phyloP scores from a whole-genome alignment of 2,888 invertebrate genomes.

The Rotaria macrura region DNA sequence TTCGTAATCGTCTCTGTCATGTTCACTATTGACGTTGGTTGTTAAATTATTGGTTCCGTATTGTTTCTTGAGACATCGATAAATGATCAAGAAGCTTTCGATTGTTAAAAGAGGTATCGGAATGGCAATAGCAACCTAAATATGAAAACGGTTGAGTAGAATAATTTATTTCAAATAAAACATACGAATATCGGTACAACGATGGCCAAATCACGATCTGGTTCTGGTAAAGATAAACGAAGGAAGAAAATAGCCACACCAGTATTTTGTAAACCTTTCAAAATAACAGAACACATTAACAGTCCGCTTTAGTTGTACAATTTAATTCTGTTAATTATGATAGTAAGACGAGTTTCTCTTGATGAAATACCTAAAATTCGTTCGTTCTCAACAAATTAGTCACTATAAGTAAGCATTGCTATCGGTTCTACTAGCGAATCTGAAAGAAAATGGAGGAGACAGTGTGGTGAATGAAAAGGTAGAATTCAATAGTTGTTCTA shows the following conservation, averaged over 20 bases:
- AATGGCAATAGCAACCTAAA: neutral
- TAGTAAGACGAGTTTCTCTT: no score
- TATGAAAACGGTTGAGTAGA: no score
- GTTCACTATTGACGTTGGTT: neutral
- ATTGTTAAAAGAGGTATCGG: neutral
- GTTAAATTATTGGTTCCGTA: neutral
- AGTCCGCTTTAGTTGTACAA: no score
- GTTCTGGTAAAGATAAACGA: neutral
- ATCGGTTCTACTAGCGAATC: no score
- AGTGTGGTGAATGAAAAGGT: no score
- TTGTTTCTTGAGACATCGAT: neutral
- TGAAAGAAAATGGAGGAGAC: no score
- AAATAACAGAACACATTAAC: neutral
- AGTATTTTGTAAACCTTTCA: constrained; percentile 10
- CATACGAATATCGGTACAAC: constrained; percentile 18
- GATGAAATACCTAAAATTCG: no score
- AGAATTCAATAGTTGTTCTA: no score
- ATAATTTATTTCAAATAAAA: neutral
- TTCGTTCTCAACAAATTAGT: no score
- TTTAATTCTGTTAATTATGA: no score
- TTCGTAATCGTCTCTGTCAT: neutral
- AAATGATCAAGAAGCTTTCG: neutral
- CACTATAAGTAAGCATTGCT: no score
- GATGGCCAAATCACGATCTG: neutral
- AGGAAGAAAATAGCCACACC: constrained; percentile 7